These are phyloP conservation scores for Miichthys miiuy DNA, from an alignment of 2,797 vertebrate genomes.

Conservation along the genomic window DNA sequence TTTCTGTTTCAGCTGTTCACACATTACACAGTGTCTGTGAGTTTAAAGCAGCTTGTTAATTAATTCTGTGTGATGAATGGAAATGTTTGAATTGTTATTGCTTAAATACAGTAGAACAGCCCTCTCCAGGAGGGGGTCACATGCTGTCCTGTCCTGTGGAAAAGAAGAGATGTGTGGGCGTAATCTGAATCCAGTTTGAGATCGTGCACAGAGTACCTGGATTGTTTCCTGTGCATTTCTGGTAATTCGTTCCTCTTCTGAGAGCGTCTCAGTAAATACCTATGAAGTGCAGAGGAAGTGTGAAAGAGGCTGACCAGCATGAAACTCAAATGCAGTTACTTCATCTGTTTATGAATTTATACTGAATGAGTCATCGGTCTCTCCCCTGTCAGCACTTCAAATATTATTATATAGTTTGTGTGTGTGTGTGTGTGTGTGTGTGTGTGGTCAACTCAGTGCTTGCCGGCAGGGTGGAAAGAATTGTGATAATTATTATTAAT, in stretches of 20 bases:
- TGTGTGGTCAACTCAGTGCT: neutral
- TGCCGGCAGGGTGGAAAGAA: neutral
- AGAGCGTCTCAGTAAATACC: conserved; percentile 16
- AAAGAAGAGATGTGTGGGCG: too few relatives aligned
- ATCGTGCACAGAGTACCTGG: neutral
- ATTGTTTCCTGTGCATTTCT: neutral
- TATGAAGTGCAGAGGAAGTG: conserved; percentile 8
- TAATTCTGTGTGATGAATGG: too few relatives aligned
- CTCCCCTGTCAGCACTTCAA: neutral
- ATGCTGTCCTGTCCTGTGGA: too few relatives aligned
- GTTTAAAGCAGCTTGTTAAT: too few relatives aligned
- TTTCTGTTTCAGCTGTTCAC: too few relatives aligned
- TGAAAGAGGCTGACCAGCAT: neutral
- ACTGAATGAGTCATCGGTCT: neutral
- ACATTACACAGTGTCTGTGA: too few relatives aligned
- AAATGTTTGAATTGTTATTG: too few relatives aligned
- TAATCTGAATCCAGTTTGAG: too few relatives aligned
- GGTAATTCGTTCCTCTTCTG: conserved; percentile 13
- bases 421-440: neutral
- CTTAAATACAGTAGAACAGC: too few relatives aligned
- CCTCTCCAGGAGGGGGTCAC: too few relatives aligned
- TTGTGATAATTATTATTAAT: neutral
- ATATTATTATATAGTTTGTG: neutral
- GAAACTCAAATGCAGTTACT: neutral
- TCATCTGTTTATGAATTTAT: neutral